Evolutionary conservation across 2,888 invertebrate genomes (phyloP), one percentile per base, ranked within the genome.

Genomic region (Pyrgus malvae): DNA sequence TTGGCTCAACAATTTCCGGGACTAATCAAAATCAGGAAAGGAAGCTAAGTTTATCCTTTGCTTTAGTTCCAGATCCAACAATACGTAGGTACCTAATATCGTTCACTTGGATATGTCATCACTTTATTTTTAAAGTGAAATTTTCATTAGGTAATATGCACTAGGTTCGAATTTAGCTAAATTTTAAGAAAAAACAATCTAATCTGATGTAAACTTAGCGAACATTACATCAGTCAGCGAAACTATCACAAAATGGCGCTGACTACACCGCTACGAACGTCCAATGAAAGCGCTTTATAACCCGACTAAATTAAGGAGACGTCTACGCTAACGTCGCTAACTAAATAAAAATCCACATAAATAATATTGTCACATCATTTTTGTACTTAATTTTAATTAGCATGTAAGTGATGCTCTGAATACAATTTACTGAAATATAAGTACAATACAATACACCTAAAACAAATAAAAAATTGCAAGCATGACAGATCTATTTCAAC

Each of bases 171-270:
- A n/a, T n/a, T n/a, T n/a, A n/a, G n/a, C 33, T 4, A 37, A 37
- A 37, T 4, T 8, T 4, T 4, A 17, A 17, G 3, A 21, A 21
- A 21, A 4, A 21, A 21, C 3, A 21, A 4, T 4, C 6, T 21
- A 21, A 4, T 6, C 16, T 37, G 16, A 14, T 45, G 29, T 23
- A 29, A 45, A 53, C 38, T 37, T 21, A 38, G 27, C 29, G 45
- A 37, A 45, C 67, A 77, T 88, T 87, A 81, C 84, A 82, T 87
- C 87, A 84, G 86, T 79, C 81, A 85, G 86, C 87, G 73, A 67
- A 71, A 59, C 62, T 56, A 66, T 63, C 68, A 86, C 89, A 90
- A 90, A 88, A 90, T 90, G 90, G 90, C 90, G 90, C 82, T 88
- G 78, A 70, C 67, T 70, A 60, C 62, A 58, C 61, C 66, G 55